A percentile compares a stretch with the other conserved stretches of the same genome.
Conservation (phyloP, 2,113 vertebrate species). For the Actenoides lindsayi region DNA sequence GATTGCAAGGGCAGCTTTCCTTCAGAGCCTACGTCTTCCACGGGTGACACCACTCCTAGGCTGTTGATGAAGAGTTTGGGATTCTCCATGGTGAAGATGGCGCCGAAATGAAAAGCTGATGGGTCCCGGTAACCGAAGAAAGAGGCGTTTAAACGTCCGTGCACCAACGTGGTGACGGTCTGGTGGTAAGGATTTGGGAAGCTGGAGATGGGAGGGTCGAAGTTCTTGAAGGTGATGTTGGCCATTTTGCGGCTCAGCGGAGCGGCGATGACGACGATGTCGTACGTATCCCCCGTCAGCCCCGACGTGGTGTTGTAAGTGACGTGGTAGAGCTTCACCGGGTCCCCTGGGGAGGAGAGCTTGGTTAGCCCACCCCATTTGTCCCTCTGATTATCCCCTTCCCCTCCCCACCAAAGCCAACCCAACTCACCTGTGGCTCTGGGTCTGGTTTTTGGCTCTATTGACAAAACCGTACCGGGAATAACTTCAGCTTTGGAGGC, state of each 20-base stretch:
- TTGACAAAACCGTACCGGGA: conserved; percentile 79
- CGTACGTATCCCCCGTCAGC: conserved; percentile 78
- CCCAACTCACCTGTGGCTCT: conserved; percentile 76
- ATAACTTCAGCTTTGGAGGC: conserved; percentile 87
- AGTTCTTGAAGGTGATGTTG: conserved; percentile 85
- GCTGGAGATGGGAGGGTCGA: conserved; percentile 80
- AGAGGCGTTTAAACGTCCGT: conserved; percentile 84
- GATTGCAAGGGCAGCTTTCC: not conserved
- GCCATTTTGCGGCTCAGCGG: conserved; percentile 84
- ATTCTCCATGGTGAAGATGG: conserved; percentile 81
- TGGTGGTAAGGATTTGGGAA: conserved; percentile 81
- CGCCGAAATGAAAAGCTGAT: conserved; percentile 66
- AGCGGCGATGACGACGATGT: conserved; percentile 87
- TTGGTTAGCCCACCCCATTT: rapidly evolving
- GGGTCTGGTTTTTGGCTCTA: conserved; percentile 80
- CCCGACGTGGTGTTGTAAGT: conserved; percentile 79
- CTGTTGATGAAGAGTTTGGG: conserved; percentile 79
- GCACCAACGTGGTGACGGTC: conserved; percentile 83
- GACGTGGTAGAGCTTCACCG: not conserved
- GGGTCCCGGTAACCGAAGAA: conserved; percentile 78
- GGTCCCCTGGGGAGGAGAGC: not conserved
- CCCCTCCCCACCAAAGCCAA: not conserved
- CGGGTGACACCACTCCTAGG: conserved; percentile 74
- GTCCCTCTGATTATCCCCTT: not conserved
- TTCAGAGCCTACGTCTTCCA: not conserved